Conservation (phyloP, 2,797 vertebrate genomes). For the Echiichthys vipera region DNA sequence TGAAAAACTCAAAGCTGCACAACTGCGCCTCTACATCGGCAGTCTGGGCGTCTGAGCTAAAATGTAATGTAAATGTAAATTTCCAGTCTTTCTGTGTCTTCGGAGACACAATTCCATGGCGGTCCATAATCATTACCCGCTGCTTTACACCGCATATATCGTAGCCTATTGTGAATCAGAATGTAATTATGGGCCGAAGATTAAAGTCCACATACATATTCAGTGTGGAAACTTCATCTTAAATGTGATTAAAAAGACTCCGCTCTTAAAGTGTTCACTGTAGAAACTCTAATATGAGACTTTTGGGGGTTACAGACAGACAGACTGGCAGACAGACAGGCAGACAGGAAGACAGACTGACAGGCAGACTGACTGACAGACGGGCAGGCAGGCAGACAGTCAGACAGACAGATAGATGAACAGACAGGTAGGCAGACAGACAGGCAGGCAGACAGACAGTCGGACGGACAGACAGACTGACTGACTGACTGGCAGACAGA, state of each 20-base stretch:
- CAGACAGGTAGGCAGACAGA: no score
- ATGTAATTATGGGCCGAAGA: constrained; percentile 40
- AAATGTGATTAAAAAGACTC: constrained; percentile 19
- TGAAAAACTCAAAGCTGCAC: not conserved
- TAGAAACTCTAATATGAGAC: not conserved
- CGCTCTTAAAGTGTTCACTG: not conserved
- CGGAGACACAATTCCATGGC: constrained; percentile 2
- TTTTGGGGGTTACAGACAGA: not conserved
- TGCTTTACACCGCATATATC: not conserved
- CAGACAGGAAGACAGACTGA: no score
- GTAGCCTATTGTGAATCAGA: constrained; percentile 8
- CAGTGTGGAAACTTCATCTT: not conserved
- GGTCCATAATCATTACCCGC: constrained; percentile 22
- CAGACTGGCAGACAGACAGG: no score
- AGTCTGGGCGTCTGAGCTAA: not conserved
- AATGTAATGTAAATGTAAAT: constrained; percentile 45
- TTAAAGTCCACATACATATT: constrained; percentile 34
- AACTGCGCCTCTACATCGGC: not conserved
- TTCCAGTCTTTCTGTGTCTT: not conserved
- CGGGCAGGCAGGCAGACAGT: no score
- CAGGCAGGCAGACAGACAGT: no score
- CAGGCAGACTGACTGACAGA: no score
- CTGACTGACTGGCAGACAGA: no score
- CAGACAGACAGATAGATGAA: no score
- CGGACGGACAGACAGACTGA: no score